Conservation (phyloP, 1,140 invertebrate genomes). For the Zelostemma sp. region DNA sequence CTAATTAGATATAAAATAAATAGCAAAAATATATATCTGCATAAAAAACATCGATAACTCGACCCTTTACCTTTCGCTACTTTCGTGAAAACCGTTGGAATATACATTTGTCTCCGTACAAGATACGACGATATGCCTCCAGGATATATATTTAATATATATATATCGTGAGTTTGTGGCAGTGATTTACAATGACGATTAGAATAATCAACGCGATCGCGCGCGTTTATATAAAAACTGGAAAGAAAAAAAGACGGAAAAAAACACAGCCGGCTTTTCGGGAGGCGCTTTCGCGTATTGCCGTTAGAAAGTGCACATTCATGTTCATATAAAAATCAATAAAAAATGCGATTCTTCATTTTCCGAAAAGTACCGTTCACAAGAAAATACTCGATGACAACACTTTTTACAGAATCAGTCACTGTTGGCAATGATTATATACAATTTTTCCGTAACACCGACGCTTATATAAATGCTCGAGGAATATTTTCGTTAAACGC, state of each 20-base stretch:
- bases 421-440: not conserved
- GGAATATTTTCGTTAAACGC: conserved; percentile 24
- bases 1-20: conserved; percentile 51
- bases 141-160: conserved; percentile 4
- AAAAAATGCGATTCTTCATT: not conserved
- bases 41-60: conserved; percentile 50
- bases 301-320: conserved; percentile 13
- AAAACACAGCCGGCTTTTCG: conserved; percentile 5
- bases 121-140: conserved; percentile 39
- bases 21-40: conserved; percentile 52
- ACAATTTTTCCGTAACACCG: conserved; percentile 9
- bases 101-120: conserved; percentile 50
- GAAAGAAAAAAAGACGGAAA: not conserved
- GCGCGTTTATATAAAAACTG: conserved; percentile 4
- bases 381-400: conserved; percentile 24
- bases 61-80: conserved; percentile 28
- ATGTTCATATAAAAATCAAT: conserved; percentile 21
- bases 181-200: conserved; percentile 18
- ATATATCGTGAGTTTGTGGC: conserved; percentile 8
- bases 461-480: not conserved
- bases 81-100: conserved; percentile 52
- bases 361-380: conserved; percentile 24
- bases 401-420: too few relatives aligned
- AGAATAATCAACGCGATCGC: conserved; percentile 8
- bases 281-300: conserved; percentile 5